A percentile compares a stretch with the other conserved stretches of the same genome.
Conservation (phyloP, 1,140 invertebrate genomes). For the Musca vetustissima region DNA sequence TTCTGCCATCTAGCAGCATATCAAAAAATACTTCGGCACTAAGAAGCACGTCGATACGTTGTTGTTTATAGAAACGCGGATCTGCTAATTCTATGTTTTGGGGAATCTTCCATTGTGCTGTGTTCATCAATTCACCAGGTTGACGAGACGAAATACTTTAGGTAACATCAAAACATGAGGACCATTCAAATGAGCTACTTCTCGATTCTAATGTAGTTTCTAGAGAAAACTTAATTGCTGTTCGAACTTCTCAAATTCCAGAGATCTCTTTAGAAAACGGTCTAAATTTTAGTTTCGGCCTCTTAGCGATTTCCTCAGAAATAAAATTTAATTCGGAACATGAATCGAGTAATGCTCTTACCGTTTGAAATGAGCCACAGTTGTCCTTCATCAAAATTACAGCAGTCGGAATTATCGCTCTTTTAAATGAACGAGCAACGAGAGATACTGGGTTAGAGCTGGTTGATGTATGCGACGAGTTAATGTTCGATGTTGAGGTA, state of each 20-base stretch:
- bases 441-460: background rate
- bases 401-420: conserved; percentile 24
- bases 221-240: background rate
- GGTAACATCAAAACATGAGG: background rate
- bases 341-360: conserved; percentile 25
- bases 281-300: background rate
- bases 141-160: conserved; percentile 5
- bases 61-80: conserved; percentile 34
- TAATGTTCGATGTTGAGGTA: background rate
- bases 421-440: background rate
- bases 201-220: too few species aligned
- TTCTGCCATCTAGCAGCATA: conserved; percentile 36
- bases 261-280: background rate
- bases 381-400: conserved; percentile 25
- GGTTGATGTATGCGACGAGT: too few species aligned
- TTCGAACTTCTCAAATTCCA: conserved; percentile 6
- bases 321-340: conserved; percentile 27
- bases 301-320: conserved; percentile 20
- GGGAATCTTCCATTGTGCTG: conserved; percentile 32
- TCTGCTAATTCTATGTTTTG: conserved; percentile 37
- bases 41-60: conserved; percentile 39
- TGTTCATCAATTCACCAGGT: background rate
- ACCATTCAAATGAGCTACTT: too few species aligned
- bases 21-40: conserved; percentile 36
- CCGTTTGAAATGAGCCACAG: conserved; percentile 11